Evolutionary conservation across 2,888 invertebrate species (phyloP), one percentile per base, ranked within the genome.

Genomic region (Metallyticus violacea): DNA sequence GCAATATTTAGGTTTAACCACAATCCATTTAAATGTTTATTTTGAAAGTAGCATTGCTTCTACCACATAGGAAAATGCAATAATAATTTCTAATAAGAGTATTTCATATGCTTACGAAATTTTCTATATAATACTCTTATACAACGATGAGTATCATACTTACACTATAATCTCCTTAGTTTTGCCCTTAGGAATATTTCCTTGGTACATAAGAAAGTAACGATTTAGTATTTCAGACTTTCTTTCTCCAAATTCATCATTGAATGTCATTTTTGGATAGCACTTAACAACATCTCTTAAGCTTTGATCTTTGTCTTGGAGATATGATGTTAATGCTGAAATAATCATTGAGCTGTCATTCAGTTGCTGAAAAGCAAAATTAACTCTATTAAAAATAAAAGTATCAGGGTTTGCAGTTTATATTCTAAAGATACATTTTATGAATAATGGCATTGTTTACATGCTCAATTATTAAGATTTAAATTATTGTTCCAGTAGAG

Each of bases 271-370:
- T 2, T 93, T 93, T 0, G 98, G 97, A 91, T 97, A 98, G 91
- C 93, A 97, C 88, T 95, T 94, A 0, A 95, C 93, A 40, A 98
- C 92, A n/a, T 97, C 95, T 0, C 93, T 92, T 26, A 99, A 90
- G 84, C 94, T 93, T 85, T 93, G 91, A 76, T 92, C 92, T 9
- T 91, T 91, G 89, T 96, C 96, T 88, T 93, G 91, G 62, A 98
- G 91, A 90, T 95, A 96, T 1, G 98, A 97, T 81, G 96, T 95
- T 85, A 99, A 91, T 1, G 97, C 93, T 6, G 99, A 99, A 89
- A 99, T 95, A 86, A 99, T 99, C 91, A 98, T 96, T 26, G 97
- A 96, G 89, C 99, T 99, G 91, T 99, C 99, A 90, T 97, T 95
- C 87, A 99, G 92, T 92, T 98, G 97, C 93, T 97, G 92, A 84